Evolutionary conservation across 2,113 vertebrate species (phyloP), one percentile per base, ranked within the genome.

Genomic region (Hippopotamus amphibius): DNA sequence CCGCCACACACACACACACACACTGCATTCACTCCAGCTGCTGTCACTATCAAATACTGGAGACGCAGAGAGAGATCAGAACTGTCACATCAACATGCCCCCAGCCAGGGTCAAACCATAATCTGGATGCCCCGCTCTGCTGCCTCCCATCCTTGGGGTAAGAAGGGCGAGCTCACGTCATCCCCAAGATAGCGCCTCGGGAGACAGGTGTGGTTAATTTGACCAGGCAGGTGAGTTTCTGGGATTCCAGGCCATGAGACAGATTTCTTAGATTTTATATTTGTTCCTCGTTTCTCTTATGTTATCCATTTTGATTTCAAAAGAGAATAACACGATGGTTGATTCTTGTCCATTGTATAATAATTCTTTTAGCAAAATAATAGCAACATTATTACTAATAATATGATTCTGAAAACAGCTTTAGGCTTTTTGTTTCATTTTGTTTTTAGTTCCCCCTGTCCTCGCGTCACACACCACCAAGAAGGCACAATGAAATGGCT

Each of bases 51-150:
- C 22, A 6, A 28, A 55, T 3, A 4, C 7, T 7, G 16, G 37
- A 61, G 30, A 69, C n/a, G 22, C 0, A 17, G 26, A 26, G 71
- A 72, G 85, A 55, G 55, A 16, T 13, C 6, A 28, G 57, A 15
- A 30, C 22, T 16, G 15, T n/a, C 24, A 41, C 21, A 2, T 7
- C 7, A 5, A 17, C 11, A 0, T 0, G 5, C 7, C 24, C 63
- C 33, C 37, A 37, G 43, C 21, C 16, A 22, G 43, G 43, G 26
- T 7, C 16, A 46, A 65, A 43, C 43, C 3, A 4, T 30, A 7
- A 22, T 55, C 28, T 7, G n/a, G 22, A 3, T 16, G 48, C 28
- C n/a, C 33, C 10, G 1, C 17, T 41, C 24, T 37, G 30, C 61
- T 14, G n/a, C n/a, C 26, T 46, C 37, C 68, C n/a, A 28, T 37